Evolutionary conservation across 2,113 vertebrate species (phyloP).

Genomic region (Nymphicus hollandicus): DNA sequence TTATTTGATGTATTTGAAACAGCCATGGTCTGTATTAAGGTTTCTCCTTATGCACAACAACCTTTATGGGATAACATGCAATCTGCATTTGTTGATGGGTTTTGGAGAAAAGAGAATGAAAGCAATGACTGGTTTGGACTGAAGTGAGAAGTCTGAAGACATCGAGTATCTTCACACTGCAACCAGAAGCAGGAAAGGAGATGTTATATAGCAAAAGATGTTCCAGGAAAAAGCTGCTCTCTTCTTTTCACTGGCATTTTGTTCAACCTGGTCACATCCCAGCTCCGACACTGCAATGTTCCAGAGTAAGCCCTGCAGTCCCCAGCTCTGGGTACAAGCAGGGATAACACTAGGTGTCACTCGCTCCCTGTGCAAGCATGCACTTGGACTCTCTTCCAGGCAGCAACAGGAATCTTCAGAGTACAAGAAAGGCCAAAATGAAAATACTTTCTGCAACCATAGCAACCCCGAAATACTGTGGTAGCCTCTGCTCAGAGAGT

Average conservation of each 20-base stretch:
- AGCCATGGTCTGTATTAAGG: background rate
- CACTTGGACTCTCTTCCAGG: background rate
- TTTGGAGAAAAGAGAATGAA: background rate
- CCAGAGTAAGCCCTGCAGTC: background rate
- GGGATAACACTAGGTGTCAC: constrained; percentile 67
- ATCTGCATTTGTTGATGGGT: background rate
- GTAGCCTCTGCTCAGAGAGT: background rate
- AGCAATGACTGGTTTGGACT: background rate
- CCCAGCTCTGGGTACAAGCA: background rate
- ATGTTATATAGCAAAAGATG: background rate
- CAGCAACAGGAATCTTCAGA: constrained; percentile 13
- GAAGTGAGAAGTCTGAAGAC: background rate
- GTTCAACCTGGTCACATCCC: background rate
- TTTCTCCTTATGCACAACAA: background rate
- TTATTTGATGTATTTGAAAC: constrained; percentile 53
- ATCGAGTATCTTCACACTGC: fast-evolving
- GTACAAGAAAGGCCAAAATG: background rate
- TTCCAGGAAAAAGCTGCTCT: background rate
- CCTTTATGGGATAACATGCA: background rate
- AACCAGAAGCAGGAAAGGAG: background rate
- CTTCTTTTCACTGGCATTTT: background rate
- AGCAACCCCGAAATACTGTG: background rate
- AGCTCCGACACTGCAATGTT: background rate
- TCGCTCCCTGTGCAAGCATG: constrained; percentile 15
- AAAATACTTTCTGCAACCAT: constrained; percentile 36